Evolutionary conservation across 2,888 invertebrate species (phyloP), one percentile per base, ranked within the genome.

Genomic region (Drosophila trichaetosa): DNA sequence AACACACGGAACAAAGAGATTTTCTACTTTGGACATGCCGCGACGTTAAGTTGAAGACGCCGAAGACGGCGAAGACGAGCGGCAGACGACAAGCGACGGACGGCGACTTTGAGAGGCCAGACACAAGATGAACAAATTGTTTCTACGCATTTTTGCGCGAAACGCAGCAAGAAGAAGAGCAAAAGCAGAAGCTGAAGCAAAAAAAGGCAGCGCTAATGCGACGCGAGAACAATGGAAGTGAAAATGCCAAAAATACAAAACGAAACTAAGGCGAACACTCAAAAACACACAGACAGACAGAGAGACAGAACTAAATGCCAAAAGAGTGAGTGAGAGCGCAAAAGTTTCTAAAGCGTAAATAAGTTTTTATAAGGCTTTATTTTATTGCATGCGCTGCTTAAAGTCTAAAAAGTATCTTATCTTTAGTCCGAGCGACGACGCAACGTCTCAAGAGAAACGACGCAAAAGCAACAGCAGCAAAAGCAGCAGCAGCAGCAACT

Each of bases 301-400:
- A 49, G 24, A 29, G 51, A 31, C 64, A 24, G 40, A 66, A 75
- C 42, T 54, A 71, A 71, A 16, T 46, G 46, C 7, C 57, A 4
- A 33, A 64, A 58, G 31, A 52, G 52, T 2, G 52, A 36, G 57
- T 18, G 46, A 33, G 40, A 24, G 59, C 51, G 59, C 68, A 68
- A 67, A 79, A 70, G 73, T 68, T 59, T 75, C 52, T 57, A 58
- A 65, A 70, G 71, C 71, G 83, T 73, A 83, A 83, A 86, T 81
- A 83, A 76, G 79, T 83, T 81, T 81, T 71, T 73, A 46, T 57
- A 71, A 54, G 56, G 66, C 75, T 79, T 82, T 84, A 63, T 76
- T 76, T 85, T 72, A 83, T 86, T 76, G 83, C 84, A 80, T 80
- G 80, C 67, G 46, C 71, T 76, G 87, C 87, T 84, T 87, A 82